Evolutionary conservation across 2,113 vertebrate species (phyloP), one percentile per base, ranked within the genome.

Genomic region (Microcebus tavaratra): DNA sequence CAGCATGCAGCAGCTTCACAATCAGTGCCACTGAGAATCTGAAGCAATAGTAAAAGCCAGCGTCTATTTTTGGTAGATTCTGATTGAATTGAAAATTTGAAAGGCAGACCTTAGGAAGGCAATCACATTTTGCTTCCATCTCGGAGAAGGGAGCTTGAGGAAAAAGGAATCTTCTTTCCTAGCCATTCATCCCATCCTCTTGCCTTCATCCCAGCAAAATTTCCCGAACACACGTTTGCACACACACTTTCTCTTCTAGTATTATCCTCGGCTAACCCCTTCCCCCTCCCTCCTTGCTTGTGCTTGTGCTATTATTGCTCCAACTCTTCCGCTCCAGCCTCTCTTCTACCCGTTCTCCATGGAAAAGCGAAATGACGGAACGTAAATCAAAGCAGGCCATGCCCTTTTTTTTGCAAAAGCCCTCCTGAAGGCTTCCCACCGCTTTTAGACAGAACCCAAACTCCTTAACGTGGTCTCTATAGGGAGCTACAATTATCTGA

Each of bases 1-100:
- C 90, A 97, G 80, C 95, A 95, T 84, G 92, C 96, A 83, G 79
- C 42, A 57, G 76, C 95, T 97, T 97, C 96, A 95, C 90, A 97
- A 96, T 97, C 95, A 97, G 88, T 50, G 84, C 25, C 3, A 78
- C 68, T 42, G 42, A 78, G 92, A 93, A 55, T 96, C 89, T 95
- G 80, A 94, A 96, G 95, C 92, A 90, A 81, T 97, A 97, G 95
- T 93, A 96, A 96, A 96, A 97, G 80, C 76, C 57, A 93, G 68
- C 50, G 76, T 96, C 96, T 97, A 95, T 97, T 97, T 97, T 90
- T 84, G 91, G 91, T 84, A 95, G 92, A 61, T 81, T 97, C 87
- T 95, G 80, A 97, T 84, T 95, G 96, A 96, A 91, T 53, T 15
- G 29, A 94, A 87, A 91, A 84, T 90, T 75, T 75, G 79, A 45